These are phyloP conservation scores for Thera britannica DNA, from an alignment of 2,888 invertebrate species.

Conservation along the genomic window DNA sequence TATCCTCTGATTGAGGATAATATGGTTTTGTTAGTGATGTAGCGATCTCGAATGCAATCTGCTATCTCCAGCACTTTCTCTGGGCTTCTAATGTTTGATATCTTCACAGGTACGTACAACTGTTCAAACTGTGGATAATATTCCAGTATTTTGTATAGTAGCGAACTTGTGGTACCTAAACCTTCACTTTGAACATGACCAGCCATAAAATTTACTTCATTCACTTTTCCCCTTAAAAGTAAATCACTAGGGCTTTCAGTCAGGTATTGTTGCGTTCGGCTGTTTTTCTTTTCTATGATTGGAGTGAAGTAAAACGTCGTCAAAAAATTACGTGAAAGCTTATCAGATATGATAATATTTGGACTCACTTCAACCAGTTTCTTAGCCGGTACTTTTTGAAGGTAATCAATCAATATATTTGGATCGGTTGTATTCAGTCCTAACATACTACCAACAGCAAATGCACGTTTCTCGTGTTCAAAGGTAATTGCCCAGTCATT, in stretches of 20 bases:
- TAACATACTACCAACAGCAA: slow-evolving; percentile 44
- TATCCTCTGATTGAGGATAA: slow-evolving; percentile 17
- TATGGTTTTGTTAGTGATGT: slow-evolving; percentile 26
- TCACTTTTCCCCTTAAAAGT: slow-evolving; percentile 17
- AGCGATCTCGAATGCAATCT: slow-evolving; percentile 18
- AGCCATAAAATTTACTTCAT: slow-evolving; percentile 30
- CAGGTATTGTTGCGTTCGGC: slow-evolving; percentile 29
- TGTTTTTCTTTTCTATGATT: slow-evolving; percentile 35
- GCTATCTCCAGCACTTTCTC: slow-evolving; percentile 16
- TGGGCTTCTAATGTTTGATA: slow-evolving; percentile 16
- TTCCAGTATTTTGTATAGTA: slow-evolving; percentile 5
- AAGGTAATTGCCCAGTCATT: slow-evolving; percentile 33
- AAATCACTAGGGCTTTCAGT: slow-evolving; percentile 16
- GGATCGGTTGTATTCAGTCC: slow-evolving; percentile 44
- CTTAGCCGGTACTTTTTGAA: slow-evolving; percentile 28
- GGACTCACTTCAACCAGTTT: slow-evolving; percentile 22
- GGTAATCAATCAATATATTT: slow-evolving; percentile 25
- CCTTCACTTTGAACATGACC: slow-evolving; percentile 34
- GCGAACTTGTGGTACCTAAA: neutral
- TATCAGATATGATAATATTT: slow-evolving; percentile 28
- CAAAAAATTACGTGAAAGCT: slow-evolving; percentile 1
- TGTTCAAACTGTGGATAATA: slow-evolving; percentile 22
- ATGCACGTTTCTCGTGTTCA: slow-evolving; percentile 39
- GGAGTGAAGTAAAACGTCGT: slow-evolving; percentile 27
- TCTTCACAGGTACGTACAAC: slow-evolving; percentile 21